A percentile compares a stretch with the other conserved stretches of the same genome.
Evolutionary conservation across 2,113 vertebrate species (phyloP).

Genomic region (Apteryx mantelli): DNA sequence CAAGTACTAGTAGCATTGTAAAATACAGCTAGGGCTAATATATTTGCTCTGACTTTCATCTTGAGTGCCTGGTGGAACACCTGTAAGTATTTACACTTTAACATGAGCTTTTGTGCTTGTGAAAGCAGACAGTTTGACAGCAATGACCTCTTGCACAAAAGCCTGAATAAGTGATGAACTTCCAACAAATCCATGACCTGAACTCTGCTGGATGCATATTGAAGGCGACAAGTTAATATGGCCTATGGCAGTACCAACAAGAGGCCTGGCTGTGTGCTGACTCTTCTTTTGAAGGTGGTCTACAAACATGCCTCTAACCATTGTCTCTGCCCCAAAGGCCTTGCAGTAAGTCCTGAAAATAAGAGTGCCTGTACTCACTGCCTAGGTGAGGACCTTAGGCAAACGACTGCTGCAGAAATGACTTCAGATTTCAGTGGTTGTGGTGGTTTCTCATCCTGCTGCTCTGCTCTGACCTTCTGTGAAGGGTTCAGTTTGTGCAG

Average conservation of each 20-base stretch:
- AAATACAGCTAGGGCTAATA: constrained; percentile 32
- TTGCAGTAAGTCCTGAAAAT: not conserved
- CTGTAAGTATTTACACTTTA: constrained; percentile 72
- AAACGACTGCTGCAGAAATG: not conserved
- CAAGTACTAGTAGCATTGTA: constrained; percentile 23
- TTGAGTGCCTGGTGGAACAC: constrained; percentile 66
- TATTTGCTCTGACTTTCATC: constrained; percentile 67
- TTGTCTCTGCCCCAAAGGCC: not conserved
- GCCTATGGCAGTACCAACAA: not conserved
- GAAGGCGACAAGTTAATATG: constrained; percentile 57
- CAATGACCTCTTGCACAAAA: constrained; percentile 64
- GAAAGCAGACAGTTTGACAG: constrained; percentile 68
- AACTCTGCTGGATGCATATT: constrained; percentile 59
- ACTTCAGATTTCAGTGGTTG: not conserved
- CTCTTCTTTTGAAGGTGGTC: constrained; percentile 21
- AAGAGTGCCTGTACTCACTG: not conserved
- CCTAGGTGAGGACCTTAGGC: not conserved
- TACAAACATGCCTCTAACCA: not conserved
- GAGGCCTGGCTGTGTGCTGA: not conserved
- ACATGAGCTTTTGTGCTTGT: constrained; percentile 64
- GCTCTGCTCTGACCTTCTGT: not conserved
- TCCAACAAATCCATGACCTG: constrained; percentile 65
- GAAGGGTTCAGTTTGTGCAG: not conserved
- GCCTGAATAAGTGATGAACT: constrained; percentile 70
- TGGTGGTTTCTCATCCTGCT: not conserved